Evolutionary conservation across 2,113 vertebrate species (phyloP), one percentile per base, ranked within the genome.

Genomic region (Cinclus cinclus): DNA sequence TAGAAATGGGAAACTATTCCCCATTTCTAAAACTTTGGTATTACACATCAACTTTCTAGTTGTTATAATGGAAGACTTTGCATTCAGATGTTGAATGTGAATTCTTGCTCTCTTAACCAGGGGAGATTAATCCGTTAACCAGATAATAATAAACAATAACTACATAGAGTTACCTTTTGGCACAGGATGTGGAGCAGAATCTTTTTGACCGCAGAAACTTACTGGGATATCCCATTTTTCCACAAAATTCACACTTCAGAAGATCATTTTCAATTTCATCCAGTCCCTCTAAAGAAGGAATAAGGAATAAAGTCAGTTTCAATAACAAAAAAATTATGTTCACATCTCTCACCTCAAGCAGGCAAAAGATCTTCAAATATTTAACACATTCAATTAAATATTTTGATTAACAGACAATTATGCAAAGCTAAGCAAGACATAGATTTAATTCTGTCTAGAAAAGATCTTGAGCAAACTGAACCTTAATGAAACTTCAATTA

Each of bases 111-210:
- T 75, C 33, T 68, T 39, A 79, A 60, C 4, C 15, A 71, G 44
- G 37, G 44, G 13, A 27, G 39, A 44, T 53, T 16, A 79, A 37
- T 52, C 42, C 42, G 44, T 67, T 63, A 64, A 50, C 9, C 33
- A 89, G 56, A 11, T 17, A 69, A 47, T 10, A 3, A 74, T 11
- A 71, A 76, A 42, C 18, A 90, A 6, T 35, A 82, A 74, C 41
- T 69, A 73, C 50, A 74, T 20, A 68, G 41, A 83, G 83, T 58
- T 98, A 98, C 99, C 99, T 99, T 96, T 99, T 99, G 64, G 99
- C 99, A 97, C 99, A 99, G 78, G 99, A 99, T 89, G 98, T 99
- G 83, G 99, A 99, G 96, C 99, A 99, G 98, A 99, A 99, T 88
- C 99, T 98, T 71, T 99, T 99, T 92, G 99, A 99, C 76, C 99